Percentiles rank a stretch among this genome's conserved stretches.
These are phyloP conservation scores for Micoletzkya japonica DNA, from an alignment of 2,888 invertebrate species.

Conservation along the genomic window DNA sequence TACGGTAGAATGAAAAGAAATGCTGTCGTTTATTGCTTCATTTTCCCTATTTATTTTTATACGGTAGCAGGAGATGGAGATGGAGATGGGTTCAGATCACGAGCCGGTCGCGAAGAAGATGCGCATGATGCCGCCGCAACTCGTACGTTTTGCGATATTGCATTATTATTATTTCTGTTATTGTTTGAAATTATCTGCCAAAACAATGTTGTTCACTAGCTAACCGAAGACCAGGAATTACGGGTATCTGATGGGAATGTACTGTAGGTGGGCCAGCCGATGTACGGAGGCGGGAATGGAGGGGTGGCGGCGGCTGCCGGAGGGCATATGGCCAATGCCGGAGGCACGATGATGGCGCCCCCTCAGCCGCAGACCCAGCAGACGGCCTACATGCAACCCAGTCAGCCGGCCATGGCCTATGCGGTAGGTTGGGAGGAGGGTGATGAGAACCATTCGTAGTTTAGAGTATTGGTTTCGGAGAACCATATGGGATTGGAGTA, in stretches of 20 bases:
- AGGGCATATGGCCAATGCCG: not conserved
- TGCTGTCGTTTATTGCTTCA: not conserved
- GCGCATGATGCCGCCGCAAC: conserved; percentile 18
- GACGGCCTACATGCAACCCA: not conserved
- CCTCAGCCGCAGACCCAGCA: not conserved
- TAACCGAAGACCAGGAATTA: no score
- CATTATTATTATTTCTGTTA: not conserved
- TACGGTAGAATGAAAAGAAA: not conserved
- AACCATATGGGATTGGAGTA: no score
- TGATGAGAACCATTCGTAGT: no score
- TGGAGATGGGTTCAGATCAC: not conserved
- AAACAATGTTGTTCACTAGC: not conserved
- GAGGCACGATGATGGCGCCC: not conserved
- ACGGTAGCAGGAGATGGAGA: no score
- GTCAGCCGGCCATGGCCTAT: not conserved
- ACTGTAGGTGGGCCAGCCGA: not conserved
- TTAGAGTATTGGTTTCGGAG: no score
- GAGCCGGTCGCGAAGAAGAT: conserved; percentile 38
- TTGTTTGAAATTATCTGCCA: not conserved
- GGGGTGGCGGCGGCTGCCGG: not conserved
- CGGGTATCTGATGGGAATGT: no score
- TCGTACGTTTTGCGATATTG: no score
- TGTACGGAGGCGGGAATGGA: not conserved
- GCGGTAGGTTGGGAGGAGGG: not conserved
- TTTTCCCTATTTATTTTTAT: not conserved